Percentiles rank a stretch among this genome's conserved stretches.
phyloP scores from a whole-genome alignment of 2,113 vertebrate species.

The Proteles cristata region DNA sequence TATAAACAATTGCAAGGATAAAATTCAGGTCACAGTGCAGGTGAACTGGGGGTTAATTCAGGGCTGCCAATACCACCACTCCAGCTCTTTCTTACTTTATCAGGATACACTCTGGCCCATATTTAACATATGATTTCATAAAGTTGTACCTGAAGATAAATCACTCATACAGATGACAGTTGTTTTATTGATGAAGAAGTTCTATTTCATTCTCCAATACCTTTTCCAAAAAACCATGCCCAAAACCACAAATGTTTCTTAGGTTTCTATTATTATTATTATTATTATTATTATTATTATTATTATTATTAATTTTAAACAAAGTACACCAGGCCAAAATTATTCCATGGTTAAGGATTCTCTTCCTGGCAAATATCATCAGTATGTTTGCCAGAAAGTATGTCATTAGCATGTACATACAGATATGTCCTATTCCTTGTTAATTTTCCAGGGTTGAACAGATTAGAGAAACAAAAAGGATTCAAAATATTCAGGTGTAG shows the following conservation, averaged over 20 bases:
- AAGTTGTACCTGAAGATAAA: background rate
- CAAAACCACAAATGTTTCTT: background rate
- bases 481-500: background rate
- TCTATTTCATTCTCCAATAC: background rate
- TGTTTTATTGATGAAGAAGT: background rate
- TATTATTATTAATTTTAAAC: background rate
- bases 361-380: background rate
- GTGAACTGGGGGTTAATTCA: background rate
- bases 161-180: background rate
- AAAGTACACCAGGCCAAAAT: background rate
- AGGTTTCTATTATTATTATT: background rate
- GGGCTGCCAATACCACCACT: background rate
- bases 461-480: background rate
- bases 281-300: background rate
- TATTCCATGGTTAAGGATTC: background rate
- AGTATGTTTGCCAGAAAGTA: background rate
- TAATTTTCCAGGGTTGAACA: background rate
- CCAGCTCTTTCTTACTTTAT: background rate
- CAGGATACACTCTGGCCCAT: background rate
- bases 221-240: background rate
- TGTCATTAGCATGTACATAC: background rate
- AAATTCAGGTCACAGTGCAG: background rate
- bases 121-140: background rate
- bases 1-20: background rate
- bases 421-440: background rate